These are phyloP conservation scores for Rhinolophus sinicus DNA, from an alignment of 2,113 vertebrate genomes.

Conservation along the genomic window DNA sequence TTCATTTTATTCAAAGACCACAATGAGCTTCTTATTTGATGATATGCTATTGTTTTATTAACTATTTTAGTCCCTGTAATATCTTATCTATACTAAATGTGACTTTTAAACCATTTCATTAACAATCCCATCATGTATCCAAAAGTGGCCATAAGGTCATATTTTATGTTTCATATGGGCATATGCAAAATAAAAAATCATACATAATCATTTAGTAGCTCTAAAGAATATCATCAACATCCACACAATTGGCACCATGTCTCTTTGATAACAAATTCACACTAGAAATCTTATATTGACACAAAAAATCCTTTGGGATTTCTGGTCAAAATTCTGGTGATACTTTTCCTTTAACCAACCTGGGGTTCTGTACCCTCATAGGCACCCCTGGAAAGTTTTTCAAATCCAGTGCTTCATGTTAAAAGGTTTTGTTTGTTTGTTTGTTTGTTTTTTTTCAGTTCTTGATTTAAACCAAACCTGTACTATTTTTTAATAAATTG, in stretches of 20 bases:
- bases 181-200: neutral
- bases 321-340: neutral
- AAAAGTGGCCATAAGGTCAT: neutral
- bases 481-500: neutral
- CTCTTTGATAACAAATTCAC: neutral
- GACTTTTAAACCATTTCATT: neutral
- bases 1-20: neutral
- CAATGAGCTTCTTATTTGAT: neutral
- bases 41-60: neutral
- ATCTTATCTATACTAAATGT: neutral
- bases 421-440: no score
- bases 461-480: neutral
- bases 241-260: neutral
- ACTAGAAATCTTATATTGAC: neutral
- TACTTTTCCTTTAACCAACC: neutral
- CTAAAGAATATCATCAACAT: neutral
- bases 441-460: neutral
- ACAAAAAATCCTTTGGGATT: neutral
- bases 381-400: neutral
- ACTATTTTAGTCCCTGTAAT: neutral
- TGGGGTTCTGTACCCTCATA: neutral
- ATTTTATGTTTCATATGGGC: neutral
- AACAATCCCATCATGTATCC: neutral
- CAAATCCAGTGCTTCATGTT: neutral
- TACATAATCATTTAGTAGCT: neutral